These are phyloP conservation scores for Myotis findleyi DNA, from an alignment of 2,797 vertebrate species.

Conservation along the genomic window DNA sequence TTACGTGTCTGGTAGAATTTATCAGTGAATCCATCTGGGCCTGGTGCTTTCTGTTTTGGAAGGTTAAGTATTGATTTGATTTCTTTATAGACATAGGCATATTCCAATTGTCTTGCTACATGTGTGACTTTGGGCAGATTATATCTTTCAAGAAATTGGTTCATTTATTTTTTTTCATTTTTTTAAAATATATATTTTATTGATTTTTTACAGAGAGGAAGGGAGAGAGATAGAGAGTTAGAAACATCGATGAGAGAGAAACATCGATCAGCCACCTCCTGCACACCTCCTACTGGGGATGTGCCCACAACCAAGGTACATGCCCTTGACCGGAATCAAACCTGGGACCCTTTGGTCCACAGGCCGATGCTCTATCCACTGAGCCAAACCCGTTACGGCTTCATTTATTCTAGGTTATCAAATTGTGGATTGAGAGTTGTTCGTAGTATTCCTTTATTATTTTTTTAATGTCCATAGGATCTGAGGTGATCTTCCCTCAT, in stretches of 20 bases:
- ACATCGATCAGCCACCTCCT: no score
- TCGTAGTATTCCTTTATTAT: constrained; percentile 3
- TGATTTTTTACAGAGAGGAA: no score
- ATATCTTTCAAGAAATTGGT: neutral
- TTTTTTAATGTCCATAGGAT: neutral
- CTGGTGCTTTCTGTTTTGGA: neutral
- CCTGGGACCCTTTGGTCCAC: no score
- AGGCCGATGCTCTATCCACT: no score
- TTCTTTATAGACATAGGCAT: neutral
- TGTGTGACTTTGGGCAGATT: neutral
- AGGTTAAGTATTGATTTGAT: neutral
- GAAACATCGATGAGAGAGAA: no score
- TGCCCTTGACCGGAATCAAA: no score
- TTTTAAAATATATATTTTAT: no score
- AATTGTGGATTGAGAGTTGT: neutral
- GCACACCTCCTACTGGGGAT: no score
- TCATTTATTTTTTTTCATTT: neutral
- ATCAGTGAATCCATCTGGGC: neutral
- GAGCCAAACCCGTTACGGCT: neutral
- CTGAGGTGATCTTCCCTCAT: neutral
- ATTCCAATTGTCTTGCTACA: neutral
- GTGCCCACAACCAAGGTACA: no score
- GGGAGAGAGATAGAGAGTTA: no score
- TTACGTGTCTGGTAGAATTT: constrained; percentile 21
- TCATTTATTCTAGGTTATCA: neutral